Conservation (phyloP, 2,113 vertebrate genomes). For the Epinephelus lanceolatus region DNA sequence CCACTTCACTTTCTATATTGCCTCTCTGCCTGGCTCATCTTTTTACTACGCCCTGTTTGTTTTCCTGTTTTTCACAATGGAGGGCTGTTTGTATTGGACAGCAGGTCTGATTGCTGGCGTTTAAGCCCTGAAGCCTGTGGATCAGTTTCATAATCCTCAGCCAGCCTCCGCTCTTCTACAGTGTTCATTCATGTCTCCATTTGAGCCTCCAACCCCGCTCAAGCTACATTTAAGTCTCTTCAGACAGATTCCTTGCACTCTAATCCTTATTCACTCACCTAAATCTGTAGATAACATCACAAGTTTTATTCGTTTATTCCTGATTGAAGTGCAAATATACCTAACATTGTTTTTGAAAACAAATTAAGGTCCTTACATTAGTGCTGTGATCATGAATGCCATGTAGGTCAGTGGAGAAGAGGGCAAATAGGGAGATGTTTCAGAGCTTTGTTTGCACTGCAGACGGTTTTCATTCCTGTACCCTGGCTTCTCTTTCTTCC, state of each 20-base stretch:
- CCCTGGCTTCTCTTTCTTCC: conserved; percentile 41
- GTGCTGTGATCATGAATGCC: neutral
- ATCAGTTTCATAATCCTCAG: conserved; percentile 57
- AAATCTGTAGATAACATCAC: conserved; percentile 13
- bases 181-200: conserved; percentile 16
- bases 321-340: neutral
- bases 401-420: conserved; percentile 56
- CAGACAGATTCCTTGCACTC: neutral
- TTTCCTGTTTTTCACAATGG: conserved; percentile 8
- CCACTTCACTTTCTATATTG: neutral
- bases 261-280: neutral
- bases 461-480: conserved; percentile 48
- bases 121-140: conserved; percentile 41
- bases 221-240: neutral
- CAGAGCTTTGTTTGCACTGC: conserved; percentile 52
- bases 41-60: neutral
- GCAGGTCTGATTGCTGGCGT: conserved; percentile 35
- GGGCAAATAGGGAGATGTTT: conserved; percentile 45
- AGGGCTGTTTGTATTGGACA: conserved; percentile 20
- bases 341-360: conserved; percentile 6
- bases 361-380: conserved; percentile 13
- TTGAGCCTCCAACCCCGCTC: conserved; percentile 1
- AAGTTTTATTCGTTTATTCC: neutral
- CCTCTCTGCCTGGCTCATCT: neutral
- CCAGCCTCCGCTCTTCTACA: conserved; percentile 26